Conservation (phyloP, 2,113 vertebrate species). For the Varanus salvator region DNA sequence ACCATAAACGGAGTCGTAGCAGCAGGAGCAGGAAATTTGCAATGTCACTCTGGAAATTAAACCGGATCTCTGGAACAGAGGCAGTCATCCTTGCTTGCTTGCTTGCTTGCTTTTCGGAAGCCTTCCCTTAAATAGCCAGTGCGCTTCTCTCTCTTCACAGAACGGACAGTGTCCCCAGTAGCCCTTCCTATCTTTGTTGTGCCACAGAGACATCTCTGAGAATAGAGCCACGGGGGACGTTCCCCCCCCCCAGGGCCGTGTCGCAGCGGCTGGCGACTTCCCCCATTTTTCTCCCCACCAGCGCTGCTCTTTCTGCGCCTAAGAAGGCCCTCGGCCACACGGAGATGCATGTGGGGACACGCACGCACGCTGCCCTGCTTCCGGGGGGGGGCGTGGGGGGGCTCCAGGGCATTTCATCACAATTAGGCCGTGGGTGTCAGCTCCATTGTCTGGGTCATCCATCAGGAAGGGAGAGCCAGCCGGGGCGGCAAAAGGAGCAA, state of each 20-base stretch:
- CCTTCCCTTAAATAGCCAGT: too few relatives aligned
- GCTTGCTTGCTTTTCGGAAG: too few relatives aligned
- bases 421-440: conserved; percentile 77
- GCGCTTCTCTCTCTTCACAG: conserved; percentile 14
- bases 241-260: conserved; percentile 13
- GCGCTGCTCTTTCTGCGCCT: conserved; percentile 14
- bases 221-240: background rate
- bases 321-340: background rate
- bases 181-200: conserved; percentile 39
- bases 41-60: background rate
- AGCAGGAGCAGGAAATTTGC: too few relatives aligned
- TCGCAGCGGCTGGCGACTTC: conserved; percentile 77
- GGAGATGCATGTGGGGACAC: background rate
- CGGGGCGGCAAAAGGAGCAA: conserved; percentile 26
- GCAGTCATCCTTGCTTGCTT: background rate
- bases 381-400: background rate
- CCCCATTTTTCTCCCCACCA: conserved; percentile 22
- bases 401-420: conserved; percentile 69
- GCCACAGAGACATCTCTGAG: conserved; percentile 34
- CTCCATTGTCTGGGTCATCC: conserved; percentile 72
- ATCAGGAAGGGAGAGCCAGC: conserved; percentile 16
- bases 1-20: too few relatives aligned
- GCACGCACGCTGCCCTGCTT: background rate
- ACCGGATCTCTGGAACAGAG: background rate
- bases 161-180: conserved; percentile 58